phyloP scores from a whole-genome alignment of 2,113 vertebrate species.

The Galbula dea region DNA sequence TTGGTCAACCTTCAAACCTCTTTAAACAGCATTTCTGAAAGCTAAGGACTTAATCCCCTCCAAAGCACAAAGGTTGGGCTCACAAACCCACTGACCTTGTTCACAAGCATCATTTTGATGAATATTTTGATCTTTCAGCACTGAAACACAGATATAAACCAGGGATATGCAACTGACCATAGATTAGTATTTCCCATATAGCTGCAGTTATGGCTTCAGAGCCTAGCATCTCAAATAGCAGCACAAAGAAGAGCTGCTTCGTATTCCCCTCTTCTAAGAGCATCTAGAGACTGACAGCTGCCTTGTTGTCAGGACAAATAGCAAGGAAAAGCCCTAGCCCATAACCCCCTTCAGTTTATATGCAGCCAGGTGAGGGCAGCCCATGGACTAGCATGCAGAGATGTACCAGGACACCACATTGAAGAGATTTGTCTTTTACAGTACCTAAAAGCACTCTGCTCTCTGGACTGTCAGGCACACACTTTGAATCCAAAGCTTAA shows the following conservation, averaged over 20 bases:
- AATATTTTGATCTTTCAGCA: neutral
- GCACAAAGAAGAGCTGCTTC: neutral
- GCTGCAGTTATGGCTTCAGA: neutral
- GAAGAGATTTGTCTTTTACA: neutral
- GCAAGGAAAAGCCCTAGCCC: neutral
- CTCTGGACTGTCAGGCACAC: accelerated
- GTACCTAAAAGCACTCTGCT: neutral
- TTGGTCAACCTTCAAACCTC: neutral
- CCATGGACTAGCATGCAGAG: neutral
- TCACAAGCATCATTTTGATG: accelerated
- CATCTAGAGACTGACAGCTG: neutral
- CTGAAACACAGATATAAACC: neutral
- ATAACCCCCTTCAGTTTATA: neutral
- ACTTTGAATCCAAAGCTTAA: accelerated
- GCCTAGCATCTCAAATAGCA: neutral
- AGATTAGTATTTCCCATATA: neutral
- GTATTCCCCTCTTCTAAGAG: neutral
- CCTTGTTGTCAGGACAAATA: neutral
- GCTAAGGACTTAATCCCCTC: neutral
- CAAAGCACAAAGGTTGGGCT: accelerated
- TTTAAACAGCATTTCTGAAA: neutral
- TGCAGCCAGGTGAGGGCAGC: neutral
- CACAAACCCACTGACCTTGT: neutral
- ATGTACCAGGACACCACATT: accelerated
- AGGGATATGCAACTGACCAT: neutral